Conservation (phyloP, 2,888 invertebrate genomes). For the Balanococcus diminutus region DNA sequence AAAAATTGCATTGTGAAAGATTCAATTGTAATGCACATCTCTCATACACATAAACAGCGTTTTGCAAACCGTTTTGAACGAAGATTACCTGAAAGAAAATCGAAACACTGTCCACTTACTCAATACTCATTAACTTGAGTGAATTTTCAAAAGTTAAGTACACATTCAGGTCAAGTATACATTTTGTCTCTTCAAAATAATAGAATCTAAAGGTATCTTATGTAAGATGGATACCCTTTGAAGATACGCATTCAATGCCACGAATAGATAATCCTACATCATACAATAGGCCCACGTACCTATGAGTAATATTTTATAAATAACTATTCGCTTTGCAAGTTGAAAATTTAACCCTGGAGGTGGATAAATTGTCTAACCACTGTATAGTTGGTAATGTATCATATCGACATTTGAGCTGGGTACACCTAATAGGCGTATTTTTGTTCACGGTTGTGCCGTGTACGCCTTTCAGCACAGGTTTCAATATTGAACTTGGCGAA, state of each 20-base stretch:
- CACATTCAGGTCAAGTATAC: neutral
- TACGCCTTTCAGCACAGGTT: neutral
- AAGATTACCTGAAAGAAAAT: too few species aligned
- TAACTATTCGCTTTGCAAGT: neutral
- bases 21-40: too few species aligned
- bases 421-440: neutral
- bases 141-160: neutral
- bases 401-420: conserved; percentile 12
- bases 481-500: conserved; percentile 24
- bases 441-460: neutral
- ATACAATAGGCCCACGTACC: neutral
- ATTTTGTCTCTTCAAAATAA: neutral
- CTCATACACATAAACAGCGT: too few species aligned
- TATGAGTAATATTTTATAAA: neutral
- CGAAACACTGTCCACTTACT: too few species aligned
- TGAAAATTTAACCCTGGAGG: neutral
- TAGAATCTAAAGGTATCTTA: too few species aligned
- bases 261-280: neutral
- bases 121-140: too few species aligned
- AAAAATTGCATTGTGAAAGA: too few species aligned
- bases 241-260: neutral
- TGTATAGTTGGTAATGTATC: neutral
- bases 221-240: neutral
- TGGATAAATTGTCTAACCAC: neutral
- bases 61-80: too few species aligned